Percentiles rank a stretch among this genome's conserved stretches.
Conservation (phyloP, 2,797 vertebrate species). For the Momotus momota region DNA sequence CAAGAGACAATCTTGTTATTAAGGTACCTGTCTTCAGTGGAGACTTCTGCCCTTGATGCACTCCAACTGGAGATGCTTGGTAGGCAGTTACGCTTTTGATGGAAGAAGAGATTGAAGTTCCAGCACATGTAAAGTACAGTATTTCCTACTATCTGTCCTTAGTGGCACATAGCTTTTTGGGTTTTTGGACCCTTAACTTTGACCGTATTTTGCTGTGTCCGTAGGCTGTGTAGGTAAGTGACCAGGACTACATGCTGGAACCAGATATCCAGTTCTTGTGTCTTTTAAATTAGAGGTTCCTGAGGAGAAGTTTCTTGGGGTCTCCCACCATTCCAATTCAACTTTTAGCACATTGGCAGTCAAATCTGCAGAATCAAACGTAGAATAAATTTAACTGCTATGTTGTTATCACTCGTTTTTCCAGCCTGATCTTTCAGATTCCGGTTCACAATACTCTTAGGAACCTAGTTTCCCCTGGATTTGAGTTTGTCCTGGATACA, state of each 20-base stretch:
- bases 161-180: neutral
- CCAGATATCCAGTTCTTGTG: neutral
- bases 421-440: neutral
- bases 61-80: neutral
- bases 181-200: neutral
- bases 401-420: neutral
- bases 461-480: neutral
- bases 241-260: neutral
- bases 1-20: neutral
- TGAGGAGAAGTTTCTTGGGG: neutral
- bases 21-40: neutral
- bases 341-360: neutral
- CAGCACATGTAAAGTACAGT: accelerated
- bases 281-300: neutral
- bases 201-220: neutral
- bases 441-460: neutral
- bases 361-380: neutral
- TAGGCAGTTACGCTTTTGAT: neutral
- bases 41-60: neutral
- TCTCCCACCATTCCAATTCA: neutral
- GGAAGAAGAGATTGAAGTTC: neutral
- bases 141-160: neutral
- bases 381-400: neutral
- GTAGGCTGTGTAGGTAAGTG: neutral
- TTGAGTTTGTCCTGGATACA: neutral